Evolutionary conservation across 2,888 invertebrate species (phyloP), one percentile per base, ranked within the genome.

Genomic region (Hoplodrina blanda): DNA sequence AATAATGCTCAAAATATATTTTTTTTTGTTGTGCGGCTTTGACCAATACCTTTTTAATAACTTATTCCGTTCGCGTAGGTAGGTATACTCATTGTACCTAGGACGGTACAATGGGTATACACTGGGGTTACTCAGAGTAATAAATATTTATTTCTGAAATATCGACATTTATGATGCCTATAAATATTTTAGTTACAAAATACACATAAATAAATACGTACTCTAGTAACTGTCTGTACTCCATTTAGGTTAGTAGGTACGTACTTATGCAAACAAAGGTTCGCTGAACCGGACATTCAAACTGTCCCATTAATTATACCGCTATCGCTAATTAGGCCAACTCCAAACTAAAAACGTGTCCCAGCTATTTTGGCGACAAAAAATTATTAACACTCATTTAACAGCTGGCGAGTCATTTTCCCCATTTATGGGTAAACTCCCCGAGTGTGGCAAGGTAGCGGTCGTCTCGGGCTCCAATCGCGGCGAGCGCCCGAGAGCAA

Each of bases 381-480:
- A 63, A 59, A 49, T 37, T 50, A 46, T 57, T 60, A 33, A 70
- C 56, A 70, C 25, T 19, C 50, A 59, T 57, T 54, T 71, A 66
- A 55, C 54, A 65, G 62, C 44, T 60, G 55, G 64, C 25, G 44
- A 69, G 8, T 57, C 4, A 76, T 84, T 85, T 78, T 85, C 87
- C 89, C 87, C 68, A 82, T 80, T 86, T 82, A 81, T 67, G 83
- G 89, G 92, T 83, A 91, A 91, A 90, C 83, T 84, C 76, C 72
- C 76, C 77, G 69, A 82, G 82, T 76, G 79, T 89, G 91, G 92
- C 93, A 94, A 92, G 88, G 86, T 85, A 80, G 87, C 82, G 76
- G 81, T 85, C 86, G 91, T 89, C 88, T 89, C 88, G 89, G 85
- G 89, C 88, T 88, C 91, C 89, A 91, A 90, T 90, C 87, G 91